Evolutionary conservation across 2,113 vertebrate genomes (phyloP), one percentile per base, ranked within the genome.

Genomic region (Penelope pileata): DNA sequence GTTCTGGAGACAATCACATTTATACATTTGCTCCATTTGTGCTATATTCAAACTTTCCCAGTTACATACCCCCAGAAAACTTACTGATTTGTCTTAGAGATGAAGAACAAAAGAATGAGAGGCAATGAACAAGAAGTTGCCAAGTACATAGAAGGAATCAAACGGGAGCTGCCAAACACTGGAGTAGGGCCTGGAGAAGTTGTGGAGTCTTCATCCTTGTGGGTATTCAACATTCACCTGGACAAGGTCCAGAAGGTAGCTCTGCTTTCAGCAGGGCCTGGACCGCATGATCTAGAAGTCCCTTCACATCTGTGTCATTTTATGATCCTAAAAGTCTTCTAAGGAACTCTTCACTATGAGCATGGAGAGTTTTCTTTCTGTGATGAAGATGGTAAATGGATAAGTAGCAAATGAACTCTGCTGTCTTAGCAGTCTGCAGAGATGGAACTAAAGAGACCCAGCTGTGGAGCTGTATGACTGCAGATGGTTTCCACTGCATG

Each of bases 261-360:
- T 70, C 17, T 88, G 34, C 42, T 88, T 84, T 74, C 40, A 91
- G 27, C 59, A 47, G 12, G 27, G n/a, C 29, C 29, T 82, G 42
- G 29, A 36, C 42, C 36, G 27, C 53, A 21, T 45, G 27, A 18
- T 53, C 38, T 29, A 83, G 78, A 62, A 9, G 7, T 66, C 4
- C 10, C 6, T 85, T 94, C n/a, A 50, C 23, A 62, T 5, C 40
- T 88, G 11, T 1, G 0, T 40, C 11, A 47, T 68, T 84, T 87
- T 88, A 42, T 88, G n/a, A 78, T 90, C 67, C 48, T 89, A 80
- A 92, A 93, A 56, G 24, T 58, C 72, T 81, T 93, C 64, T 91
- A 24, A 77, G n/a, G 59, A 95, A 80, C 38, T 43, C 78, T 94
- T 9, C 50, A 51, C 36, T 83, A n/a, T n/a, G n/a, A n/a, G n/a